Evolutionary conservation across 1,140 invertebrate genomes (phyloP), one percentile per base, ranked within the genome.

Genomic region (Drosophila bocki): DNA sequence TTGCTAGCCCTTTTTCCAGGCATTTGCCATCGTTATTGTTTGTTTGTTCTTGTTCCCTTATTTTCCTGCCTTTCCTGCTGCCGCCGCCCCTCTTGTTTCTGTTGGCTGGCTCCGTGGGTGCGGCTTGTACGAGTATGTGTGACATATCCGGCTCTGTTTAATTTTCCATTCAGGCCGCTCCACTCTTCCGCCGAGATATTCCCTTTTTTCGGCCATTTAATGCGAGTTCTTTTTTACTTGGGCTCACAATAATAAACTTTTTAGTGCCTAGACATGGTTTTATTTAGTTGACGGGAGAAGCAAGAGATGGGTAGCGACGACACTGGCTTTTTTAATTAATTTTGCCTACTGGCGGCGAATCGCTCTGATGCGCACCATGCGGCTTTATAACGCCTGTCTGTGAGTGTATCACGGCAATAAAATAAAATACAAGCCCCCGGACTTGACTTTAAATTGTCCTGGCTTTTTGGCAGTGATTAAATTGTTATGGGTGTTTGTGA

Each of bases 91-190:
- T 6, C 13, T 42, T 59, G 57, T 32, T 88, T 60, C 68, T 70
- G 79, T 69, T 90, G 63, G 68, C 72, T 88, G 63, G 65, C 63
- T 71, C 68, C 41, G 62, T 78, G 80, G 83, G 84, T 70, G 84
- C 62, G 84, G 77, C 80, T 62, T 80, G 72, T 88, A 71, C 69
- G 80, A 80, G 77, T 81, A 75, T 87, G 84, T 87, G 84, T 81
- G 84, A 88, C 84, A 88, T 90, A 90, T 88, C 85, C 84, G 84
- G 67, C 84, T 81, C 79, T 88, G 84, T 88, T 88, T 88, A 88
- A 88, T 83, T 88, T 88, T 88, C 78, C 85, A 90, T 83, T 88
- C 80, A 70, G 74, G 39, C 56, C 50, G 68, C 62, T 58, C 41
- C 67, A 86, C 57, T 70, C 68, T 64, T 64, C 67, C 57, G 51